Base-by-base conservation (phyloP, 2,113 vertebrate species). In the Urocolius indicus region DNA sequence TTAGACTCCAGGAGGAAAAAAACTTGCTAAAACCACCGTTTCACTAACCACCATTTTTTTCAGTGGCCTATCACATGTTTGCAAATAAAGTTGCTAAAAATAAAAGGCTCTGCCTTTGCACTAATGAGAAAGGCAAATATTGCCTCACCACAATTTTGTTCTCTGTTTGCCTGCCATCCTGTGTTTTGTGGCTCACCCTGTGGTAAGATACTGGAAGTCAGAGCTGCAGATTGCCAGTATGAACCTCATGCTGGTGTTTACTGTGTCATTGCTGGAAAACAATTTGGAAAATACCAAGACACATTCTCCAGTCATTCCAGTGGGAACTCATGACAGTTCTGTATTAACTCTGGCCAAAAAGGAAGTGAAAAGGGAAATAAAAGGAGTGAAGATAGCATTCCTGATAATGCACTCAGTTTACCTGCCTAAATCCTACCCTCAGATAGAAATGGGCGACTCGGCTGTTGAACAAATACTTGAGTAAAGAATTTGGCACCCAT, bases 121-220 rank as follows among this genome's bases (percentile, higher is more conserved):
- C 43, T 94, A 90, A 95, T 90, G 92, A 78, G 75, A 96, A 91
- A 96, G 75, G 91, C 91, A 97, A 84, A 94, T 74, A 75, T 51
- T 85, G 84, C 82, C 84, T 34, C 72, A 83, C 75, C 87, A 83
- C 78, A 86, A 80, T n/a, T 89, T 88, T 62, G 69, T 77, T 91
- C 78, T 76, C 78, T 65, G 41, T 91, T 95, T 93, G 91, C 36
- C 16, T 78, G 11, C 78, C 94, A 76, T 54, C 86, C 54, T 17
- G 62, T 84, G 91, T 89, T 91, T 92, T 94, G 87, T 30, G 74
- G 84, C 54, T 95, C 68, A 71, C 36, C 38, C 92, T 91, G 82
- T 0, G 2, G 72, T 74, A 88, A 71, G 79, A 80, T 69, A 71
- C 94, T 94, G 93, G 76, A 87, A 95, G 46, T 91, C 67, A 86